phyloP scores from a whole-genome alignment of 1,140 invertebrate genomes.

The Achroia grisella region DNA sequence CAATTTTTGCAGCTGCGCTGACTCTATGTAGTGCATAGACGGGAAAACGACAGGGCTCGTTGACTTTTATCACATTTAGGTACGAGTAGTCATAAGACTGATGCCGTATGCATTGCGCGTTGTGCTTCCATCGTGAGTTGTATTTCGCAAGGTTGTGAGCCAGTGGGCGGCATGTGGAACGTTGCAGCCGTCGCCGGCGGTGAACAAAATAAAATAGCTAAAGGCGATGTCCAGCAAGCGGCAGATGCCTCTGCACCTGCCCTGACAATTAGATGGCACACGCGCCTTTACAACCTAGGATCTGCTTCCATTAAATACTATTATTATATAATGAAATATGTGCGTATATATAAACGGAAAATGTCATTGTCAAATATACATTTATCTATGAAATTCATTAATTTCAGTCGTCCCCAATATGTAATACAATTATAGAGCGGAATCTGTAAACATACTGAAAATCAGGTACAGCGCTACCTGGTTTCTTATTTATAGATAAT shows the following conservation, averaged over 20 bases:
- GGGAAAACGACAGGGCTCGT: constrained; percentile 18
- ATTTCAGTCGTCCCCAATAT: too few species aligned
- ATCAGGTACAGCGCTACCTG: too few species aligned
- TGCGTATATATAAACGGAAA: too few species aligned
- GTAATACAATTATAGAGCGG: too few species aligned
- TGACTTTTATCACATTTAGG: constrained; percentile 25
- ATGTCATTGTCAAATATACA: too few species aligned
- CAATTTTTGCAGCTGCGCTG: neutral
- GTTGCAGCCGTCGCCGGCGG: constrained; percentile 22
- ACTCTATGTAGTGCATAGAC: constrained; percentile 19
- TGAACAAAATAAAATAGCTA: constrained; percentile 43
- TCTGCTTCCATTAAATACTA: too few species aligned
- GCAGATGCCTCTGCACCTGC: constrained; percentile 66
- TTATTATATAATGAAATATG: too few species aligned
- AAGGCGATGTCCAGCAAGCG: constrained; percentile 36
- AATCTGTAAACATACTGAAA: too few species aligned
- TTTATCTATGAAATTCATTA: too few species aligned
- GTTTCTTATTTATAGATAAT: too few species aligned
- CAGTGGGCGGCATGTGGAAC: constrained; percentile 13
- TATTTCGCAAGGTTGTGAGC: constrained; percentile 16
- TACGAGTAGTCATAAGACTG: constrained; percentile 11
- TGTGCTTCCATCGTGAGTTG: constrained; percentile 14
- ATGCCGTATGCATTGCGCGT: constrained; percentile 24
- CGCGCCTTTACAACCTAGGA: constrained; percentile 19
- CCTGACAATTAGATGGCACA: constrained; percentile 54